Percentiles rank a stretch among this genome's conserved stretches.
These are phyloP conservation scores for Tineola bisselliella DNA, from an alignment of 2,888 invertebrate species.

Conservation along the genomic window DNA sequence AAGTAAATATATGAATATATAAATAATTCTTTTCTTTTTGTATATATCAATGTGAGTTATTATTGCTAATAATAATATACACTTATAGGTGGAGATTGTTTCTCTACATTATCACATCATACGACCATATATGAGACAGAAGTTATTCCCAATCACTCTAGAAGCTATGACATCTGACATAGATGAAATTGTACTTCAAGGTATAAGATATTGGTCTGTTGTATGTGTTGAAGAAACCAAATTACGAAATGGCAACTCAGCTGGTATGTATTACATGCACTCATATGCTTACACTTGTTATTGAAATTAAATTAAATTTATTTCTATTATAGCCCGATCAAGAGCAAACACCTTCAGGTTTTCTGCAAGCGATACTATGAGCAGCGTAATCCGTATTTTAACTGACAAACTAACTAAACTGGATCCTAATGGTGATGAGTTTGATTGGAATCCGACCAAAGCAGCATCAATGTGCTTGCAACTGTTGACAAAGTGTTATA, in stretches of 20 bases:
- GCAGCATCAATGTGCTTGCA: constrained; percentile 99
- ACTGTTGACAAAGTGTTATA: constrained; percentile 96
- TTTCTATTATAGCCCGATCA: constrained; percentile 73
- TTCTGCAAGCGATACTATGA: constrained; percentile 98
- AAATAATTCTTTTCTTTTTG: too few relatives aligned
- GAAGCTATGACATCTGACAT: constrained; percentile 98
- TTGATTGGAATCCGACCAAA: constrained; percentile 99
- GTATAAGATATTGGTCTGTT: constrained; percentile 99
- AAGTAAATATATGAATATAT: too few relatives aligned
- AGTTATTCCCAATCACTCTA: constrained; percentile 96
- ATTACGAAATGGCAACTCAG: constrained; percentile 90
- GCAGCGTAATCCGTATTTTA: constrained; percentile 92
- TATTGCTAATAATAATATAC: too few relatives aligned
- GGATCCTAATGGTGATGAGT: constrained; percentile 97
- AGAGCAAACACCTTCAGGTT: constrained; percentile 92
- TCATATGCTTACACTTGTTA: too few relatives aligned
- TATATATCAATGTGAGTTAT: too few relatives aligned
- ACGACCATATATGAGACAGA: constrained; percentile 99
- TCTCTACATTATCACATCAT: constrained; percentile 98
- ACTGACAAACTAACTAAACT: constrained; percentile 95
- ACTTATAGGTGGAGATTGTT: constrained; percentile 82
- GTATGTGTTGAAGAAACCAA: constrained; percentile 99
- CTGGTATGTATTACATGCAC: constrained; percentile 57
- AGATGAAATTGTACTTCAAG: constrained; percentile 96
- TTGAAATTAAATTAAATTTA: too few relatives aligned